Evolutionary conservation across 2,797 vertebrate species (phyloP).

Genomic region (Chrosomus eos): DNA sequence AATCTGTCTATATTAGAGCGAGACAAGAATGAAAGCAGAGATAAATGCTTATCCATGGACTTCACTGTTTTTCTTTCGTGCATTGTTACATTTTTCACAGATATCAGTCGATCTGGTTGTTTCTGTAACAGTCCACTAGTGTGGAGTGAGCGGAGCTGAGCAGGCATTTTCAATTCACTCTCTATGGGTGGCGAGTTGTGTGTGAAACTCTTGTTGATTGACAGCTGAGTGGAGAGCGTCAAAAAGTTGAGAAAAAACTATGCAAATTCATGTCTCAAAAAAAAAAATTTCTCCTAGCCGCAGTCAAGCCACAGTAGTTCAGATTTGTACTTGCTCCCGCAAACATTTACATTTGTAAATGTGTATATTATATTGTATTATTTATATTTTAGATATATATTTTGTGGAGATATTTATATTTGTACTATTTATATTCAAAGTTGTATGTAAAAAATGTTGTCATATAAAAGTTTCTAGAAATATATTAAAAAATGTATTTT

Average conservation of each 20-base stretch:
- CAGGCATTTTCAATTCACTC: background rate
- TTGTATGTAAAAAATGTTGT: background rate
- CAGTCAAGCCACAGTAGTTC: background rate
- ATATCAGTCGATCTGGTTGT: background rate
- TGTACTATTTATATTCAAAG: background rate
- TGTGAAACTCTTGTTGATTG: background rate
- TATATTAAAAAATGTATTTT: no score
- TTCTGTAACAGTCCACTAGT: background rate
- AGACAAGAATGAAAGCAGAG: background rate
- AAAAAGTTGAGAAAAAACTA: background rate
- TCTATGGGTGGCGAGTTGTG: no score
- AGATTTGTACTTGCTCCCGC: background rate
- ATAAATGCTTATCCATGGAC: background rate
- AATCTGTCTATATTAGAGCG: conserved; percentile 7
- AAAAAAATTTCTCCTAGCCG: background rate
- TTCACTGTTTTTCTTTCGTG: background rate
- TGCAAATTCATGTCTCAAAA: background rate
- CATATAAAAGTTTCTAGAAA: background rate
- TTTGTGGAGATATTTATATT: background rate
- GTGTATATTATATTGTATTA: background rate
- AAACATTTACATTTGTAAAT: background rate
- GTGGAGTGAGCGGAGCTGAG: background rate
- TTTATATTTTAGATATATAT: background rate
- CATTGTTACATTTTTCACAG: background rate
- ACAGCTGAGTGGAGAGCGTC: background rate